phyloP scores from a whole-genome alignment of 2,797 vertebrate genomes.

The Vespertilio murinus region DNA sequence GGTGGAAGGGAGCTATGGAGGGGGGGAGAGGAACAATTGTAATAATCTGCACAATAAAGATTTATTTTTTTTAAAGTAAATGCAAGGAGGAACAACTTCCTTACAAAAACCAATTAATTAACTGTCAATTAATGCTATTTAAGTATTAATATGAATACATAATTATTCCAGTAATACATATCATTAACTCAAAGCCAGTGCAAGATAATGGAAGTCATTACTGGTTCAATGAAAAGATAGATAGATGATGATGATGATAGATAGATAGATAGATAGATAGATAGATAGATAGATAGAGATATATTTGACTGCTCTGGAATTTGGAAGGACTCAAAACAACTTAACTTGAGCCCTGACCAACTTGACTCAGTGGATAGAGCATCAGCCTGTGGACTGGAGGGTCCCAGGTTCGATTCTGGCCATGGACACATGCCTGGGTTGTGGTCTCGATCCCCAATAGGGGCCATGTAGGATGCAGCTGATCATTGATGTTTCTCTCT shows the following conservation, averaged over 20 bases:
- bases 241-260: fast-evolving
- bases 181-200: not conserved
- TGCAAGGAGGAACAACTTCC: not conserved
- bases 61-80: not conserved
- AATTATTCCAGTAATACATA: not conserved
- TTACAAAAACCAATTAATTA: not conserved
- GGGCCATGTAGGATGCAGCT: too few species aligned
- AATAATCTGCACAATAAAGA: too few species aligned
- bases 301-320: not conserved
- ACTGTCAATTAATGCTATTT: not conserved
- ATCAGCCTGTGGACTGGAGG: too few species aligned
- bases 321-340: not conserved
- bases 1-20: too few species aligned
- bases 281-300: not conserved
- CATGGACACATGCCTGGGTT: too few species aligned
- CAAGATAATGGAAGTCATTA: constrained; percentile 1
- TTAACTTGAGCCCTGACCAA: too few species aligned
- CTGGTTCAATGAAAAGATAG: not conserved
- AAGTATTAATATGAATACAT: not conserved
- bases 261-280: not conserved
- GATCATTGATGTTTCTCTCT: too few species aligned
- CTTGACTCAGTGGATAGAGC: too few species aligned
- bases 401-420: too few species aligned
- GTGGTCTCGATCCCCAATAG: too few species aligned
- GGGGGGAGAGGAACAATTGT: too few species aligned